Evolutionary conservation across 2,113 vertebrate genomes (phyloP).

Genomic region (Galemys pyrenaicus): DNA sequence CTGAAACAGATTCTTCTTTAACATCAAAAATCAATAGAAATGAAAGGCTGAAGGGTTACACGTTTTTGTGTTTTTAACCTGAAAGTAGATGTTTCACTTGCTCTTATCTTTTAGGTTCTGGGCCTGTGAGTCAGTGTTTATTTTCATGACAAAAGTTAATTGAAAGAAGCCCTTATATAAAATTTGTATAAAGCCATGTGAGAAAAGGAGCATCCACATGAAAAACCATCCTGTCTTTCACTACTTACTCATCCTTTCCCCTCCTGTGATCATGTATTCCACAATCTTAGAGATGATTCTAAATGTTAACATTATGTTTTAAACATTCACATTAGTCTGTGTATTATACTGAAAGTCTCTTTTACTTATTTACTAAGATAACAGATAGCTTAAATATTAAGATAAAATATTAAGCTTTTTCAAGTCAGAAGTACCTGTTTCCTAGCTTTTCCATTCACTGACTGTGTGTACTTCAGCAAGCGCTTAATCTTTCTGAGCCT

Average conservation of each 20-base stretch:
- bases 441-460: background rate
- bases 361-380: background rate
- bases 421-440: background rate
- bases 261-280: background rate
- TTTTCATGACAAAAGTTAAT: background rate
- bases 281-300: background rate
- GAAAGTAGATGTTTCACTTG: background rate
- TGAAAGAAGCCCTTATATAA: background rate
- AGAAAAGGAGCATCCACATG: background rate
- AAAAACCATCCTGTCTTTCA: background rate
- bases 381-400: background rate
- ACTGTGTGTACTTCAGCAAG: background rate
- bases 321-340: background rate
- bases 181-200: background rate
- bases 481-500: background rate
- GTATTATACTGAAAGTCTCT: background rate
- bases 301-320: background rate
- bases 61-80: background rate
- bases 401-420: background rate
- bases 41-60: background rate
- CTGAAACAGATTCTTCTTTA: background rate
- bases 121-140: background rate
- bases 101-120: background rate
- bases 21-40: background rate
- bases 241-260: background rate